Evolutionary conservation across 1,140 invertebrate genomes (phyloP).

Genomic region (Lithobius niger): DNA sequence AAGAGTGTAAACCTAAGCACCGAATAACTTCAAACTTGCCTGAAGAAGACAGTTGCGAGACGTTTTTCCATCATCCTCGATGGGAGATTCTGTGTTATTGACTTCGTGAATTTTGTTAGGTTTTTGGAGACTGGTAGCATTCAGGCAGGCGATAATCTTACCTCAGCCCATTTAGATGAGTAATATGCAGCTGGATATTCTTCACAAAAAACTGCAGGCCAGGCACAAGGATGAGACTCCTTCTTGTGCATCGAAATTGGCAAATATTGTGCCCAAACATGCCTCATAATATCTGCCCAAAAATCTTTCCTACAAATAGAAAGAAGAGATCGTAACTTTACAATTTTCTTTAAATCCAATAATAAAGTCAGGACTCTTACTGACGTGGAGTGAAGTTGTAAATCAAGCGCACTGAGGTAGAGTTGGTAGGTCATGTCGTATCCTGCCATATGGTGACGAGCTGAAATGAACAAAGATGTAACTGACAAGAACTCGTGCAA

Average conservation of each 20-base stretch:
- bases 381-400: slow-evolving; percentile 58
- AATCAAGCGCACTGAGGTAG: slow-evolving; percentile 68
- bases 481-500: neutral
- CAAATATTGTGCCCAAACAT: slow-evolving; percentile 62
- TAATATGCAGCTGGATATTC: slow-evolving; percentile 34
- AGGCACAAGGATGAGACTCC: slow-evolving; percentile 64
- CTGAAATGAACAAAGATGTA: slow-evolving; percentile 20
- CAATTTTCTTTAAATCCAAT: slow-evolving; percentile 22
- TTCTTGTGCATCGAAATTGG: slow-evolving; percentile 54
- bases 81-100: no score
- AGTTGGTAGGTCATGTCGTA: slow-evolving; percentile 65
- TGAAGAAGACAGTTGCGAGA: no score
- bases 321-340: slow-evolving; percentile 6
- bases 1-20: no score
- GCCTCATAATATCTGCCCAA: slow-evolving; percentile 60
- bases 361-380: neutral
- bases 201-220: slow-evolving; percentile 39
- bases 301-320: slow-evolving; percentile 40
- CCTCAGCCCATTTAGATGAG: slow-evolving; percentile 37
- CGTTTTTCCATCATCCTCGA: no score
- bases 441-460: slow-evolving; percentile 56
- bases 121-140: no score
- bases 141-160: no score
- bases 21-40: no score
- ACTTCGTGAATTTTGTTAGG: no score